A percentile compares a stretch with the other conserved stretches of the same genome.
Evolutionary conservation across 2,888 invertebrate genomes (phyloP).

Genomic region (Ophion ellenae): DNA sequence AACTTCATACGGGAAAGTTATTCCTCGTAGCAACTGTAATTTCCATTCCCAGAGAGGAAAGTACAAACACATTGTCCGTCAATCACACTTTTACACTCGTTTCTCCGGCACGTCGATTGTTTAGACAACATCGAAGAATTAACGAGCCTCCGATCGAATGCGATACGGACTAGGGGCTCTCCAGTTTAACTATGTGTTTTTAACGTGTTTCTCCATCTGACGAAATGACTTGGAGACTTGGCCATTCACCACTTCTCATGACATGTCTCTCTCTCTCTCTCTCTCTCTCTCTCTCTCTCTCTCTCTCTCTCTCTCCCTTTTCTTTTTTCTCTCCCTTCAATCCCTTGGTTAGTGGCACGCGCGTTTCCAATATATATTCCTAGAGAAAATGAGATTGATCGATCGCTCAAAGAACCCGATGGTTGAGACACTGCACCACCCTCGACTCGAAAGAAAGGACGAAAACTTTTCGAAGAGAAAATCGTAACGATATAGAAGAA

Average conservation of each 20-base stretch:
- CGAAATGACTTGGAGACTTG: conserved; percentile 13
- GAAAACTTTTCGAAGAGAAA: conserved; percentile 50
- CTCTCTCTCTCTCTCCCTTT: conserved; percentile 4
- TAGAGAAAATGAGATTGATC: conserved; percentile 56
- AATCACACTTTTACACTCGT: conserved; percentile 21
- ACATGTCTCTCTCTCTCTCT: neutral
- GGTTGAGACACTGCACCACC: conserved; percentile 21
- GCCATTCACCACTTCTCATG: conserved; percentile 11
- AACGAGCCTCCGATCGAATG: conserved; percentile 42
- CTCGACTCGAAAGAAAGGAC: conserved; percentile 14
- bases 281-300: conserved; percentile 1
- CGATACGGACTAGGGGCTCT: conserved; percentile 51
- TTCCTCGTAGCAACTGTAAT: conserved; percentile 47
- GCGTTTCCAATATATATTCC: conserved; percentile 27
- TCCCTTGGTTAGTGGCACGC: conserved; percentile 4
- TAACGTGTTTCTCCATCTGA: conserved; percentile 42
- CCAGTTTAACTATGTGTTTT: conserved; percentile 65
- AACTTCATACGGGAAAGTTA: conserved; percentile 5
- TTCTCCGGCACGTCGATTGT: conserved; percentile 35
- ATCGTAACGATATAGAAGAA: conserved; percentile 34
- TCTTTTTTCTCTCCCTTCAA: conserved; percentile 7
- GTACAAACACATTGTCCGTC: conserved; percentile 33
- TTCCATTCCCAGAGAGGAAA: conserved; percentile 36
- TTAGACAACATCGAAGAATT: conserved; percentile 64
- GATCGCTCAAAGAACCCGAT: conserved; percentile 32